Percentiles rank a stretch among this genome's conserved stretches.
Conservation (phyloP, 1,140 invertebrate species). For the Frieseomelitta varia region DNA sequence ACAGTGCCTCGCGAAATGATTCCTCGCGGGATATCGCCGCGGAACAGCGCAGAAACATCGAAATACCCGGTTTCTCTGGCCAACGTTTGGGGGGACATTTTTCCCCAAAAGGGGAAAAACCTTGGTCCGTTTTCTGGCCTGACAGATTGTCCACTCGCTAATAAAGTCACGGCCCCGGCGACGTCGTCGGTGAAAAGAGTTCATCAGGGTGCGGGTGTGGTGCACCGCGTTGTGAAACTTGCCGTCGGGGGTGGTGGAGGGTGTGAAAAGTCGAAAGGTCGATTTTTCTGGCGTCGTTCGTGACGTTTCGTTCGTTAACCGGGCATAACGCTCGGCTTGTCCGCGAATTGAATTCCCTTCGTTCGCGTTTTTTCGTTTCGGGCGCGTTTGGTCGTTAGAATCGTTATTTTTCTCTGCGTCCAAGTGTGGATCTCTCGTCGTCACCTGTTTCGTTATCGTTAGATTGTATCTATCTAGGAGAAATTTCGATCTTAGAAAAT, state of each 20-base stretch:
- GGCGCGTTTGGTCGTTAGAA: neutral
- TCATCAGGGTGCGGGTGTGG: neutral
- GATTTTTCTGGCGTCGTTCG: neutral
- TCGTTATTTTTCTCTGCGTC: neutral
- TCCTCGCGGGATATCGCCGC: neutral
- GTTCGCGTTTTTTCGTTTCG: neutral
- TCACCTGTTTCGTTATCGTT: neutral
- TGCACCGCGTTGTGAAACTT: neutral
- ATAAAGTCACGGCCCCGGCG: neutral
- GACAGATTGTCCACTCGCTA: neutral
- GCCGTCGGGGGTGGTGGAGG: neutral
- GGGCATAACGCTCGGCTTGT: neutral
- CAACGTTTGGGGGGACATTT: too few relatives aligned
- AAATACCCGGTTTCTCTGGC: neutral
- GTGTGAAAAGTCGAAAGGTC: neutral
- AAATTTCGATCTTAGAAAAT: too few relatives aligned
- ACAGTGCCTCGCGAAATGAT: slow-evolving; percentile 1
- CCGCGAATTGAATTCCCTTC: neutral
- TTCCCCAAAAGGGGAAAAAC: neutral
- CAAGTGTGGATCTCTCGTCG: neutral
- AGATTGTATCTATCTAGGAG: too few relatives aligned
- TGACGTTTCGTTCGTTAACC: neutral
- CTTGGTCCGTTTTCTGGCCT: neutral
- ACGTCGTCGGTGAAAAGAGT: neutral
- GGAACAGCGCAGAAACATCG: neutral